Evolutionary conservation across 2,888 invertebrate species (phyloP), one percentile per base, ranked within the genome.

Genomic region (Corythucha ciliata): DNA sequence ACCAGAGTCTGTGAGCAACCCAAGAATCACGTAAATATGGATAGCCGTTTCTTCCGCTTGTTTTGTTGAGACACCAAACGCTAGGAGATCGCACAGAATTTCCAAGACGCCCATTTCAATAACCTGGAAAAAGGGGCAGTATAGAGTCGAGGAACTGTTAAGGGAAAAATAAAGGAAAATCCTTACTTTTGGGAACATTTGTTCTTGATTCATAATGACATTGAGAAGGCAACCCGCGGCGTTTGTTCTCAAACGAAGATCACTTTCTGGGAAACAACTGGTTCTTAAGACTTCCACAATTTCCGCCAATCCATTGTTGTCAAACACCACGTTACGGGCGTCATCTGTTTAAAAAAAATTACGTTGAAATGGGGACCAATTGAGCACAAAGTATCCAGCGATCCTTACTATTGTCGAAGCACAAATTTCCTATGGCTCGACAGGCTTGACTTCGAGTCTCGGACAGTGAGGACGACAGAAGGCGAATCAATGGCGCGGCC

Each of bases 341-440:
- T 62, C 63, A 45, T 64, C 69, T 69, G 46, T n/a, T n/a, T 3
- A 36, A 22, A n/a, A 48, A n/a, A 26, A 26, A 21, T 26, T 4
- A 4, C n/a, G 10, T 5, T 10, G 16, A 34, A n/a, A 29, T 29
- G 10, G 29, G 10, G 12, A 29, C 29, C 29, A 29, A 12, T 29
- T 10, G 12, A 29, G 29, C 10, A 10, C 12, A 10, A 10, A 29
- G 29, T 10, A 29, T 10, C 10, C 12, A 29, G 10, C 29, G 8
- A 10, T 10, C 37, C 49, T 21, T 72, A 71, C 88, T 83, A 70
- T 89, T 88, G 65, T 90, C 83, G 67, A 83, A 91, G 66, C 88
- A 89, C 64, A 92, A 80, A 68, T 92, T 92, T 29, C 89, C 91
- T 20, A 92, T 71, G 3, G 88, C 86, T 62, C 91, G 75, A 60